These are phyloP conservation scores for Sanderia malayensis DNA, from an alignment of 30 jellyfish, hydroid and myxozoan species.

Conservation along the genomic window DNA sequence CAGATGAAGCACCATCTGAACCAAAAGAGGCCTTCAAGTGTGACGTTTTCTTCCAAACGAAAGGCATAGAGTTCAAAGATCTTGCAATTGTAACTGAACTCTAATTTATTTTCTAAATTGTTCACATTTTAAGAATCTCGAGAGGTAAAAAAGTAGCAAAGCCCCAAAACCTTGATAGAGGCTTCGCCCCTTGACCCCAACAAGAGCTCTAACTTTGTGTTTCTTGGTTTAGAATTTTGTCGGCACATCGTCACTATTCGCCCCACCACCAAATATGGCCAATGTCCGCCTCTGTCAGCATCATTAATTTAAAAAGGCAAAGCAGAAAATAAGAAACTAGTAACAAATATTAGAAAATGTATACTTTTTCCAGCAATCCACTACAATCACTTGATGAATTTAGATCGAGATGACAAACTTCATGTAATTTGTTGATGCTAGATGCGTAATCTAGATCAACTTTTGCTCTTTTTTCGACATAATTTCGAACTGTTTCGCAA, in stretches of 20 bases:
- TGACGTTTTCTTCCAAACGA: no score
- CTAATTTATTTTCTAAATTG: no score
- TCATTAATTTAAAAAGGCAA: not conserved
- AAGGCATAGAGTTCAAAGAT: no score
- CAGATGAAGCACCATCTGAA: no score
- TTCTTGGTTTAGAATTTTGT: not conserved
- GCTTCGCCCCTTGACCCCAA: not conserved
- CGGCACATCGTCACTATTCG: no score
- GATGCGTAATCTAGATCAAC: constrained; percentile 75
- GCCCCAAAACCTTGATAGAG: no score
- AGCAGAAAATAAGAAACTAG: not conserved
- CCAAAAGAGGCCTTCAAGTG: no score
- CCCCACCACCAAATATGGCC: no score
- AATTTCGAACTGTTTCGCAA: constrained; percentile 60
- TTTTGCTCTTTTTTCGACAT: constrained; percentile 62
- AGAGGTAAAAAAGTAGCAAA: no score
- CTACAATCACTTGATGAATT: constrained; percentile 15
- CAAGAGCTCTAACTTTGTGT: not conserved
- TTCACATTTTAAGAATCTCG: no score
- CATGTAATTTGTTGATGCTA: constrained; percentile 52
- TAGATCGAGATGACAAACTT: constrained; percentile 5
- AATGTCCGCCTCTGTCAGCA: no score
- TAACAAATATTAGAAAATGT: not conserved
- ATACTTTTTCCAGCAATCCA: constrained; percentile 71
- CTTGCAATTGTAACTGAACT: no score